Evolutionary conservation across 2,888 invertebrate genomes (phyloP).

Genomic region (Protodeltote pygarga): DNA sequence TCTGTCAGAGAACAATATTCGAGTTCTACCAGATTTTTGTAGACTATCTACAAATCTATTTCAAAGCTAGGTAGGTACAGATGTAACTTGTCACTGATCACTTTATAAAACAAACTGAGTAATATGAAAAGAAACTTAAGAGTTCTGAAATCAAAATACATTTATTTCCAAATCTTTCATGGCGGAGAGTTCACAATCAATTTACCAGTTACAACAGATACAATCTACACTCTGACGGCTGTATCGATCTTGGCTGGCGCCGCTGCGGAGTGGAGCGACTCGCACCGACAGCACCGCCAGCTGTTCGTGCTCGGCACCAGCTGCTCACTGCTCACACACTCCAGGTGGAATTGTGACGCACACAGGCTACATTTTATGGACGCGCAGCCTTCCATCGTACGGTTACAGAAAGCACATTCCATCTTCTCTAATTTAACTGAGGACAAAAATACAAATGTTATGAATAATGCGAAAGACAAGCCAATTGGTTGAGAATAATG

Average conservation of each 20-base stretch:
- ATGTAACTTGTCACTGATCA: too few relatives aligned
- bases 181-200: slow-evolving; percentile 31
- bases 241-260: slow-evolving; percentile 48
- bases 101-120: neutral
- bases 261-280: slow-evolving; percentile 45
- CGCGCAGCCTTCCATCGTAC: slow-evolving; percentile 72
- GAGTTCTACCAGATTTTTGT: too few relatives aligned
- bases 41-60: too few relatives aligned
- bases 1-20: too few relatives aligned
- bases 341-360: slow-evolving; percentile 73
- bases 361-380: slow-evolving; percentile 76
- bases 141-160: slow-evolving; percentile 26
- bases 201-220: slow-evolving; percentile 34
- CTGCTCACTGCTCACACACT: slow-evolving; percentile 69
- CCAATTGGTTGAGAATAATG: slow-evolving; percentile 20
- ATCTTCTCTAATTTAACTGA: slow-evolving; percentile 52
- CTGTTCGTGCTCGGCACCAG: slow-evolving; percentile 65
- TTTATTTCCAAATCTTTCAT: slow-evolving; percentile 33
- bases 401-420: slow-evolving; percentile 75
- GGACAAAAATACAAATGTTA: slow-evolving; percentile 3
- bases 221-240: slow-evolving; percentile 53
- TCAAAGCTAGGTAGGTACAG: too few relatives aligned
- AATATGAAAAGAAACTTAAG: neutral
- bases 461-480: neutral
- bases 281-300: slow-evolving; percentile 73